A percentile compares a stretch with the other conserved stretches of the same genome.
phyloP scores from a whole-genome alignment of 1,140 invertebrate genomes.

The Danaus plexippus region DNA sequence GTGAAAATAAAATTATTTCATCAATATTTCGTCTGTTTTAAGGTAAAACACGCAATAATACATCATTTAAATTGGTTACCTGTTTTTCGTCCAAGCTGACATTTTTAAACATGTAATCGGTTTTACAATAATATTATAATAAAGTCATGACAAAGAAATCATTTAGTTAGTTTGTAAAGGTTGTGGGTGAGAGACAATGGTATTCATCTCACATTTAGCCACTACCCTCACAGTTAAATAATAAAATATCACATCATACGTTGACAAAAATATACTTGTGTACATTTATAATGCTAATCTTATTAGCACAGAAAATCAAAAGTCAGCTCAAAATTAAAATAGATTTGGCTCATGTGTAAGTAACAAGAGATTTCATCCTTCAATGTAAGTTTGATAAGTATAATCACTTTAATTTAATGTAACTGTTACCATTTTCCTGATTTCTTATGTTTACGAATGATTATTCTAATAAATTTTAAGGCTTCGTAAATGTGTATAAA shows the following conservation, averaged over 20 bases:
- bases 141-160: slow-evolving; percentile 2
- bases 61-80: no score
- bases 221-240: slow-evolving; percentile 10
- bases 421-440: neutral
- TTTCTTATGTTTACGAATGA: no score
- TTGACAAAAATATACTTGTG: slow-evolving; percentile 1
- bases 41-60: no score
- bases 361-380: no score
- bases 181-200: slow-evolving; percentile 10
- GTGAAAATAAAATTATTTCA: no score
- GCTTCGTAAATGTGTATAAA: slow-evolving; percentile 10
- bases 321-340: neutral
- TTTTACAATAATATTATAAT: neutral
- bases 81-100: no score
- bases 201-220: slow-evolving; percentile 13
- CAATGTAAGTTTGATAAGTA: no score
- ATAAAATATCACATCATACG: slow-evolving; percentile 1
- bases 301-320: neutral
- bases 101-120: no score
- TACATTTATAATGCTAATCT: slow-evolving; percentile 4
- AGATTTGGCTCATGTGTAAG: no score
- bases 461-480: neutral
- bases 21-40: no score
- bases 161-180: no score
- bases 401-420: no score